These are phyloP conservation scores for Nesidiocoris tenuis DNA, from an alignment of 2,888 invertebrate species.

Conservation along the genomic window DNA sequence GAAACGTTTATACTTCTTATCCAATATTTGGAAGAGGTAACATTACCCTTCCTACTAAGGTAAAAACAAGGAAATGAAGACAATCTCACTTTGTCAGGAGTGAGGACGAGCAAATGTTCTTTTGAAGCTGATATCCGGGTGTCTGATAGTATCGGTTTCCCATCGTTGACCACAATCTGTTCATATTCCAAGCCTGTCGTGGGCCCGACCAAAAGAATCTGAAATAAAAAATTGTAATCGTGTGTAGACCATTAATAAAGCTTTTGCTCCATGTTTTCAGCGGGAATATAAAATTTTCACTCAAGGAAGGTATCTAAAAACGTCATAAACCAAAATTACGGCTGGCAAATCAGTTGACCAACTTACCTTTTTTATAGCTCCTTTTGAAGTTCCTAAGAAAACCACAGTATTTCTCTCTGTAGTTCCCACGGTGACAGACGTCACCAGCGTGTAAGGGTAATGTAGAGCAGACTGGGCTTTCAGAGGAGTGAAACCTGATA, in stretches of 20 bases:
- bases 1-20: no score
- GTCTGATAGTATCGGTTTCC: constrained; percentile 79
- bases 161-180: constrained; percentile 76
- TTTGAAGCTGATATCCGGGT: constrained; percentile 80
- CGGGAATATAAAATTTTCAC: no score
- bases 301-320: no score
- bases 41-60: no score
- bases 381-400: constrained; percentile 86
- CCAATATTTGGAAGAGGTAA: no score
- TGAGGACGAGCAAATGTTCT: constrained; percentile 82
- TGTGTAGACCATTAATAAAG: no score
- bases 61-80: no score
- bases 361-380: constrained; percentile 83
- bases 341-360: no score
- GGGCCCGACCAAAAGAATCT: constrained; percentile 68
- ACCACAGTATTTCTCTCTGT: constrained; percentile 91
- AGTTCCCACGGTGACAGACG: constrained; percentile 81
- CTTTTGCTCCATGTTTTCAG: no score
- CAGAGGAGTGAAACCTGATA: constrained; percentile 84
- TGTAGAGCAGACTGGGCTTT: constrained; percentile 71
- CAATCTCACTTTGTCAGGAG: constrained; percentile 69
- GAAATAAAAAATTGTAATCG: no score
- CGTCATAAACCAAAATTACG: no score
- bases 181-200: constrained; percentile 78
- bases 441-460: constrained; percentile 77